Conservation (phyloP, 2,888 invertebrate species). For the Erannis defoliaria region DNA sequence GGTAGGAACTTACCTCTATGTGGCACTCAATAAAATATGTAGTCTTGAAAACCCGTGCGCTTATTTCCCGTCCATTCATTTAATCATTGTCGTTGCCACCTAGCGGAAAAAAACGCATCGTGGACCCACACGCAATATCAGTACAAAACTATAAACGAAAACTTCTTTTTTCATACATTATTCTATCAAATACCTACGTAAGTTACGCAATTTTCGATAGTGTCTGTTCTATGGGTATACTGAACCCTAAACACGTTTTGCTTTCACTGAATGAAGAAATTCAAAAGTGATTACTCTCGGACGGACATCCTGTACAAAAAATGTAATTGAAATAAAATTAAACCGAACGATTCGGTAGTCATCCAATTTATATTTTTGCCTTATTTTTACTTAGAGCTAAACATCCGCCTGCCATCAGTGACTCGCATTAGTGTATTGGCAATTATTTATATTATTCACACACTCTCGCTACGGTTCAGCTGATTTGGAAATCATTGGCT, state of each 20-base stretch:
- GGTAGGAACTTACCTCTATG: too few species aligned
- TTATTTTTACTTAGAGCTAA: slow-evolving; percentile 46
- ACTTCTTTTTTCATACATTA: too few species aligned
- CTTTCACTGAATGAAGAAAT: slow-evolving; percentile 71
- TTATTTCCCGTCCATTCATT: too few species aligned
- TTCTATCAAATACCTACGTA: too few species aligned
- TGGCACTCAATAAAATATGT: too few species aligned
- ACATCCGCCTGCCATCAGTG: slow-evolving; percentile 30
- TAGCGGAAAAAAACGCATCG: too few species aligned
- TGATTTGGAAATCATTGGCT: slow-evolving; percentile 35
- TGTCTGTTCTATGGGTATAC: too few species aligned
- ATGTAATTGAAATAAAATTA: slow-evolving; percentile 70
- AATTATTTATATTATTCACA: slow-evolving; percentile 44
- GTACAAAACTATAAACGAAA: too few species aligned
- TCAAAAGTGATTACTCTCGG: slow-evolving; percentile 66
- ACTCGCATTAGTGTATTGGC: slow-evolving; percentile 28
- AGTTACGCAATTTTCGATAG: not conserved
- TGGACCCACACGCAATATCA: too few species aligned
- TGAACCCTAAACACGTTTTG: slow-evolving; percentile 50
- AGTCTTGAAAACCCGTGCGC: too few species aligned
- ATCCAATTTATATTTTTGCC: slow-evolving; percentile 57
- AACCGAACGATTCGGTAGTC: slow-evolving; percentile 57
- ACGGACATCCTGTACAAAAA: slow-evolving; percentile 75
- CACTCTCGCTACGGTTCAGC: slow-evolving; percentile 46
- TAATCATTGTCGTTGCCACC: too few species aligned